phyloP scores from a whole-genome alignment of 2,888 invertebrate genomes.

The Plagodis dolabraria region DNA sequence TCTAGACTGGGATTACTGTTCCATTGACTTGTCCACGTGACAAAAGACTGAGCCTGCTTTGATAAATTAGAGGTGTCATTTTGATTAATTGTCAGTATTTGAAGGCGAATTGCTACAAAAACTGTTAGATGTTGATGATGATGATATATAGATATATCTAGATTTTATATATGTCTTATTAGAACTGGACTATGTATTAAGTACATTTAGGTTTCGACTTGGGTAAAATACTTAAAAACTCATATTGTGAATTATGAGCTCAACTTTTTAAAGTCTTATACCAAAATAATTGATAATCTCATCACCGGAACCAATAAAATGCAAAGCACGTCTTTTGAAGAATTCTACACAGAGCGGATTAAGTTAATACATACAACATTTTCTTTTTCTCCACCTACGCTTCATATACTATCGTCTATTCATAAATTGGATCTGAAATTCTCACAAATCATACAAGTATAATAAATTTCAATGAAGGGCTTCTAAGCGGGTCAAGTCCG shows the following conservation, averaged over 20 bases:
- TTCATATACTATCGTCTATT: slow-evolving; percentile 27
- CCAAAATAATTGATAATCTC: too few species aligned
- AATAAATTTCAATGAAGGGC: slow-evolving; percentile 54
- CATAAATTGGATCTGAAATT: slow-evolving; percentile 36
- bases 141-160: background rate
- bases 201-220: too few species aligned
- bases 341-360: background rate
- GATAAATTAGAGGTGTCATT: background rate
- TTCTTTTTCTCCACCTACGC: slow-evolving; percentile 28
- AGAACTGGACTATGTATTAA: too few species aligned
- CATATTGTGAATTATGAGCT: too few species aligned
- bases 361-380: background rate
- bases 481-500: slow-evolving; percentile 56
- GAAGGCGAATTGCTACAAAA: background rate
- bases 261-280: too few species aligned
- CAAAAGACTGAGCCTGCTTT: slow-evolving; percentile 1
- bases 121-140: background rate
- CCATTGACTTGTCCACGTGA: slow-evolving; percentile 23
- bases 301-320: too few species aligned
- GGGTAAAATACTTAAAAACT: too few species aligned
- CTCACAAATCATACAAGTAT: slow-evolving; percentile 39
- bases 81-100: background rate
- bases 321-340: background rate
- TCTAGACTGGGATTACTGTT: slow-evolving; percentile 34
- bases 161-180: background rate